phyloP scores from a whole-genome alignment of 2,113 vertebrate genomes.

The Pomatostomus ruficeps region DNA sequence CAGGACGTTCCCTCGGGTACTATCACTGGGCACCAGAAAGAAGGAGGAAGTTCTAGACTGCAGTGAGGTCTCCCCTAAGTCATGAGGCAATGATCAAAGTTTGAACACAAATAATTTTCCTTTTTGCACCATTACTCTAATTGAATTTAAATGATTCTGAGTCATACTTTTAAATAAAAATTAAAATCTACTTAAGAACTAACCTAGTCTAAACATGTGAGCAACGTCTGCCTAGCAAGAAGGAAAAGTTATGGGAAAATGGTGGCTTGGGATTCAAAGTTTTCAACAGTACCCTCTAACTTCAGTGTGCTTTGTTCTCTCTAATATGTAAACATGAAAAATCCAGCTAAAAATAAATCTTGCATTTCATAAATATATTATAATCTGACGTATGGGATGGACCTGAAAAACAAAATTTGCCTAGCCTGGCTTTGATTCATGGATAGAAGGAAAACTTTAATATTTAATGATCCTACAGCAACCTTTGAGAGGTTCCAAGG shows the following conservation, averaged over 20 bases:
- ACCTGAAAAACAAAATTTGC: constrained; percentile 45
- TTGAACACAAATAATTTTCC: background rate
- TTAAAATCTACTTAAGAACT: background rate
- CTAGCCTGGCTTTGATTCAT: constrained; percentile 28
- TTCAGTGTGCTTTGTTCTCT: background rate
- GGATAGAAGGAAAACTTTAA: constrained; percentile 34
- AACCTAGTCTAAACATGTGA: background rate
- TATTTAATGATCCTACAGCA: constrained; percentile 41
- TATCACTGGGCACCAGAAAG: background rate
- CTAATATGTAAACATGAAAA: background rate
- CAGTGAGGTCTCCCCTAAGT: background rate
- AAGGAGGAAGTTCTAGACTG: background rate
- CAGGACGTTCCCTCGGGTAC: background rate
- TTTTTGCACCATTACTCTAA: background rate
- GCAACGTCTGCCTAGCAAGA: background rate
- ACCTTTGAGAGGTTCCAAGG: constrained; percentile 44
- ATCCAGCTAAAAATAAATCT: background rate
- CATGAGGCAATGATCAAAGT: background rate
- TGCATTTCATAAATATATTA: background rate
- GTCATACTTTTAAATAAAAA: background rate
- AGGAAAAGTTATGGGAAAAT: background rate
- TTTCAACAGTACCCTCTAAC: background rate
- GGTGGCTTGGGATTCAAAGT: background rate
- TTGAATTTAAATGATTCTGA: fast-evolving
- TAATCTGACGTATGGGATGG: background rate